These are phyloP conservation scores for Mimas tiliae DNA, from an alignment of 2,888 invertebrate species.

Conservation along the genomic window DNA sequence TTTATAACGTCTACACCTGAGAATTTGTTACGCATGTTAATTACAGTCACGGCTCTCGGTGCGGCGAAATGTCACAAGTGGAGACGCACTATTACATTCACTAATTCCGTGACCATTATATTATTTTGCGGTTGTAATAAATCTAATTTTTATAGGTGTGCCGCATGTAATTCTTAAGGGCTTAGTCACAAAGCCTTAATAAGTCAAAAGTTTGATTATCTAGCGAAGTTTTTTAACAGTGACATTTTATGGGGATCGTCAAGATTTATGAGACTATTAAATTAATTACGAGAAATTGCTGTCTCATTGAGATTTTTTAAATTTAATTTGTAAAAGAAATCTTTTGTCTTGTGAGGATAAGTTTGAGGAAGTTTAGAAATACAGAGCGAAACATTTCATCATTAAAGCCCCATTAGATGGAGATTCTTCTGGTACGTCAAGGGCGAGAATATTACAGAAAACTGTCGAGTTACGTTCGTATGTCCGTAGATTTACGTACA, in stretches of 20 bases:
- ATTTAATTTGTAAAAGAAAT: constrained; percentile 7
- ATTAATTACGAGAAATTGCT: constrained; percentile 38
- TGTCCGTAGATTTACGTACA: too few species aligned
- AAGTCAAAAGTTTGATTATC: constrained; percentile 50
- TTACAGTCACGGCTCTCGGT: too few species aligned
- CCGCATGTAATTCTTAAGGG: constrained; percentile 32
- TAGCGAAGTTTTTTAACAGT: constrained; percentile 43
- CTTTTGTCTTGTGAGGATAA: not conserved
- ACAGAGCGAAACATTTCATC: too few species aligned
- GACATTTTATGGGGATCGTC: constrained; percentile 41
- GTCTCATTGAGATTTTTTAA: constrained; percentile 21
- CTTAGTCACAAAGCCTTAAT: constrained; percentile 34
- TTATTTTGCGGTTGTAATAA: constrained; percentile 53
- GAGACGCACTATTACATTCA: constrained; percentile 35
- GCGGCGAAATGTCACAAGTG: too few species aligned
- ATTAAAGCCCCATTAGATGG: too few species aligned
- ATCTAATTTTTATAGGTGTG: constrained; percentile 49
- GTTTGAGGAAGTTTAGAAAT: not conserved
- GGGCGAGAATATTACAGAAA: too few species aligned
- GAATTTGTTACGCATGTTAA: too few species aligned
- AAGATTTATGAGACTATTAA: constrained; percentile 46
- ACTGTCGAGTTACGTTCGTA: too few species aligned
- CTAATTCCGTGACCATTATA: constrained; percentile 49
- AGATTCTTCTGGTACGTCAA: too few species aligned
- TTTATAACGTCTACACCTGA: too few species aligned